phyloP scores from a whole-genome alignment of 1,140 invertebrate genomes.

The Drosophila athabasca region DNA sequence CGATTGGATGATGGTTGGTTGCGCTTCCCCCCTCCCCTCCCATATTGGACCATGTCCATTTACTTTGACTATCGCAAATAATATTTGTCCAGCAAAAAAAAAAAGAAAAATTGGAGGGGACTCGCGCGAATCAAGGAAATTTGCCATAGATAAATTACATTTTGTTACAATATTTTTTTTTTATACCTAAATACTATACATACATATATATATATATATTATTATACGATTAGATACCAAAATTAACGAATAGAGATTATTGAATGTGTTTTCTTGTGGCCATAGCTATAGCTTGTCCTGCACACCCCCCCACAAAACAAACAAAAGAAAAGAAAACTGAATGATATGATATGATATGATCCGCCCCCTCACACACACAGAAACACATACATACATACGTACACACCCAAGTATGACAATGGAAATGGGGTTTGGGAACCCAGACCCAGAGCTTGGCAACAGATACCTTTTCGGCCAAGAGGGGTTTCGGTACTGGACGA shows the following conservation, averaged over 20 bases:
- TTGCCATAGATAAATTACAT: slow-evolving; percentile 24
- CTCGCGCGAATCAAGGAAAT: slow-evolving; percentile 2
- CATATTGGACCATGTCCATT: slow-evolving; percentile 17
- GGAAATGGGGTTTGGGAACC: too few species aligned
- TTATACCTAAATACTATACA: slow-evolving; percentile 2
- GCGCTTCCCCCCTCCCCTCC: too few species aligned
- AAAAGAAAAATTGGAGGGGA: too few species aligned
- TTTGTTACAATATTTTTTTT: slow-evolving; percentile 8
- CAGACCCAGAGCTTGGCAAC: too few species aligned
- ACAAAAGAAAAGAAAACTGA: too few species aligned
- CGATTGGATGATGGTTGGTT: too few species aligned
- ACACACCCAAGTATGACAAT: too few species aligned
- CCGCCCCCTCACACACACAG: too few species aligned
- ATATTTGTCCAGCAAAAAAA: background rate
- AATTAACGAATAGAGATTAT: slow-evolving; percentile 39
- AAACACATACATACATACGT: too few species aligned
- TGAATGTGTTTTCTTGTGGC: slow-evolving; percentile 13
- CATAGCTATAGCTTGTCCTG: slow-evolving; percentile 36
- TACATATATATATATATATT: slow-evolving; percentile 17
- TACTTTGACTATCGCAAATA: slow-evolving; percentile 6
- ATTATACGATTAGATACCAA: slow-evolving; percentile 30
- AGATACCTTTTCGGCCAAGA: too few species aligned
- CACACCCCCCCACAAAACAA: slow-evolving; percentile 20
- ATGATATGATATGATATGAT: too few species aligned
- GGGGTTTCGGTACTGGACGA: too few species aligned